Percentiles rank a stretch among this genome's conserved stretches.
Conservation (phyloP, 2,797 vertebrate species). For the Anomalospiza imberbis region DNA sequence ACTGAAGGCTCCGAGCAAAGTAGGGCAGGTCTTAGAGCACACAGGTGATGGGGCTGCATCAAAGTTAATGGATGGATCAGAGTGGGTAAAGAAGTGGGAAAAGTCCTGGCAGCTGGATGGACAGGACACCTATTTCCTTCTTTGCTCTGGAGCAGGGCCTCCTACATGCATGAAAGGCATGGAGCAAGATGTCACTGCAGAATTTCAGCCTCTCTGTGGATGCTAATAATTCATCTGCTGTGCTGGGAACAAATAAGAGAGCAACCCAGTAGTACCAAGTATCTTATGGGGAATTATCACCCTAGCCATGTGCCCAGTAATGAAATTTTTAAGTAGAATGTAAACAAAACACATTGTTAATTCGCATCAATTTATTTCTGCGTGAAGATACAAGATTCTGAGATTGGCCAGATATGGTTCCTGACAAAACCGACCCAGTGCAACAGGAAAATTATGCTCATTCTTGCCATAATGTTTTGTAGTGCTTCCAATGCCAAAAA, state of each 20-base stretch:
- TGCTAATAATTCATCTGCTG: neutral
- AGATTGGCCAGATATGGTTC: accelerated
- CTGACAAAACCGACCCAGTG: neutral
- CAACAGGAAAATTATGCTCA: neutral
- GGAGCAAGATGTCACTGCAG: neutral
- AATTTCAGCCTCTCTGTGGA: neutral
- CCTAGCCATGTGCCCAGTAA: neutral
- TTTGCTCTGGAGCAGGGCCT: neutral
- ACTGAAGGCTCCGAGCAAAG: neutral
- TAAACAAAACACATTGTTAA: neutral
- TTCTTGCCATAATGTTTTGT: neutral
- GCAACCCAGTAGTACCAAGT: neutral
- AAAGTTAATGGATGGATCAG: neutral
- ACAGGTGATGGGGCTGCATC: neutral
- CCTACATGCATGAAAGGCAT: neutral
- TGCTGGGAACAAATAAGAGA: neutral
- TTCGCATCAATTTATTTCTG: neutral
- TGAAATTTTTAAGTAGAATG: neutral
- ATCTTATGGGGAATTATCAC: neutral
- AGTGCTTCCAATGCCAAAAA: neutral
- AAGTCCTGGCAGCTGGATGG: neutral
- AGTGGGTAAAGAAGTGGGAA: neutral
- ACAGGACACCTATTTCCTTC: neutral
- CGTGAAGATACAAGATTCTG: neutral
- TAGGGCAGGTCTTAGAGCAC: neutral